Evolutionary conservation across 1,140 invertebrate species (phyloP).

Genomic region (Delia radicum): DNA sequence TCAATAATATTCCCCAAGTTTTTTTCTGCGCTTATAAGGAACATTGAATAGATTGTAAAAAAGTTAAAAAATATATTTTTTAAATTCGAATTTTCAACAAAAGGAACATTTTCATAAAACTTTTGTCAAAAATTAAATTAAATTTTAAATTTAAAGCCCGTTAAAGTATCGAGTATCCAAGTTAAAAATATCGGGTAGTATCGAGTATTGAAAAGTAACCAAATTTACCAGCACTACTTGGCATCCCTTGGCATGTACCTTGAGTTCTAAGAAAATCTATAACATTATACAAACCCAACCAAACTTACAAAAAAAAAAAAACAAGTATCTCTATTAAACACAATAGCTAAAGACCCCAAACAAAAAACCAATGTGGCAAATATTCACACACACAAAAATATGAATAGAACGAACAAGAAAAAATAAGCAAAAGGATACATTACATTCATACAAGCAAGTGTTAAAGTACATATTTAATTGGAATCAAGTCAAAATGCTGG

Average conservation of each 20-base stretch:
- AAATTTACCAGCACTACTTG: no score
- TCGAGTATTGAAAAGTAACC: no score
- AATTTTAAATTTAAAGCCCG: no score
- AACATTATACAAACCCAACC: neutral
- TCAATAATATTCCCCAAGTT: no score
- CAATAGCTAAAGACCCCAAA: neutral
- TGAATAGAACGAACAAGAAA: neutral
- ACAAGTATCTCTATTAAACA: neutral
- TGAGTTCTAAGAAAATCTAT: neutral
- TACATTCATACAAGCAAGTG: neutral
- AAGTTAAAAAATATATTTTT: no score
- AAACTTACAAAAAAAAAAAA: neutral
- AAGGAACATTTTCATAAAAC: no score
- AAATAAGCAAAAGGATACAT: neutral
- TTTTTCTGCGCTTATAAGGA: no score
- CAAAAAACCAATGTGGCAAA: neutral
- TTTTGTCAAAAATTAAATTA: no score
- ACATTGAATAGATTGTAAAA: no score
- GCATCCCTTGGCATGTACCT: neutral
- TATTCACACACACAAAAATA: neutral
- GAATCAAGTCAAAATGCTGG: neutral
- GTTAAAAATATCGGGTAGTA: no score
- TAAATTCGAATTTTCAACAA: no score
- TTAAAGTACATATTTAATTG: neutral
- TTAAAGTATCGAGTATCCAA: no score